A percentile compares a stretch with the other conserved stretches of the same genome.
Conservation (phyloP, 1,140 invertebrate genomes). For the Drosophila tani region DNA sequence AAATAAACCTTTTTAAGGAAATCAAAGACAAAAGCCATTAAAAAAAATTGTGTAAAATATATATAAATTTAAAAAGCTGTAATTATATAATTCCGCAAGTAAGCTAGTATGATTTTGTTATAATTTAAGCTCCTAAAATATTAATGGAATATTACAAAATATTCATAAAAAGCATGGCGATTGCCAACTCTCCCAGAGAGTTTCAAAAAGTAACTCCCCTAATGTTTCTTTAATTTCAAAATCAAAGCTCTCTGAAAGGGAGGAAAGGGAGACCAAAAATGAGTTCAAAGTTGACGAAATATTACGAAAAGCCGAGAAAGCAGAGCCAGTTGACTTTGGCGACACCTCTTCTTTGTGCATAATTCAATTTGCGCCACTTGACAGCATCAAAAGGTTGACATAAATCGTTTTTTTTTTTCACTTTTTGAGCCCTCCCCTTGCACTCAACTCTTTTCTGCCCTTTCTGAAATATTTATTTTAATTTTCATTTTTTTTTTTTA, state of each 20-base stretch:
- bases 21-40: too few species aligned
- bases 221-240: background rate
- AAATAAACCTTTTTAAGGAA: too few species aligned
- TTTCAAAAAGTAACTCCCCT: background rate
- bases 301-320: background rate
- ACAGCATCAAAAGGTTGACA: conserved; percentile 71
- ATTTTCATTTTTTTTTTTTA: conserved; percentile 2
- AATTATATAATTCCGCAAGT: too few species aligned
- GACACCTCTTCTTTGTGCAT: conserved; percentile 76
- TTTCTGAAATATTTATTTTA: conserved; percentile 11
- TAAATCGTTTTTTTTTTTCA: conserved; percentile 35
- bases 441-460: background rate
- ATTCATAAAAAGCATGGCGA: too few species aligned
- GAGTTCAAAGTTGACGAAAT: conserved; percentile 3
- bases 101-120: too few species aligned
- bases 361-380: conserved; percentile 71
- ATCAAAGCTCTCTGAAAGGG: background rate
- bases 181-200: too few species aligned
- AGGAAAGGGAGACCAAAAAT: background rate
- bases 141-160: too few species aligned
- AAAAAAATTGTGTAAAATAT: too few species aligned
- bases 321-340: conserved; percentile 55
- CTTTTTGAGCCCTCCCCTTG: conserved; percentile 6
- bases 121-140: too few species aligned
- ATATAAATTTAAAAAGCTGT: too few species aligned